Percentiles rank a stretch among this genome's conserved stretches.
phyloP scores from a whole-genome alignment of 2,888 invertebrate genomes.

The Stramonita haemastoma region DNA sequence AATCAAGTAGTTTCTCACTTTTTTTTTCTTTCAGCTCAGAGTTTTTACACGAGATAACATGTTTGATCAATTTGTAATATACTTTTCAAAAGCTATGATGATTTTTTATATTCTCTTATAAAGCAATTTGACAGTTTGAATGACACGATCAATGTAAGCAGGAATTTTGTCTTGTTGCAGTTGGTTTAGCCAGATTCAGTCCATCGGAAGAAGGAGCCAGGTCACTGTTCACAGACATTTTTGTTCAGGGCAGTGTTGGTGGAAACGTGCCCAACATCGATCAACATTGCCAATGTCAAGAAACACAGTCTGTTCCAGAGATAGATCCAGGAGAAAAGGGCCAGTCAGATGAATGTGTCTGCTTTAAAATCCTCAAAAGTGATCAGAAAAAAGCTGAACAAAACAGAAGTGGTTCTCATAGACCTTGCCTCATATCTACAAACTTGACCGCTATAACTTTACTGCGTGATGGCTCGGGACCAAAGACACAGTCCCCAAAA shows the following conservation, averaged over 20 bases:
- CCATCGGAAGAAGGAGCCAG: conserved; percentile 23
- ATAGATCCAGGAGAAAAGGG: background rate
- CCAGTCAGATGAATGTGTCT: background rate
- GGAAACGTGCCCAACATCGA: background rate
- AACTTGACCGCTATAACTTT: too few species aligned
- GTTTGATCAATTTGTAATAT: too few species aligned
- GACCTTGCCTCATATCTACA: background rate
- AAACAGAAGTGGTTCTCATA: background rate
- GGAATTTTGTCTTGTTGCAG: background rate
- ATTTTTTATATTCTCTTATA: background rate
- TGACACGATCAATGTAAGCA: background rate
- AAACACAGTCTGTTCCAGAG: background rate
- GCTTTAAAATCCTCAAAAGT: background rate
- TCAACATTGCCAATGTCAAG: conserved; percentile 21
- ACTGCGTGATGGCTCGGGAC: background rate
- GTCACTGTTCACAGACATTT: conserved; percentile 16
- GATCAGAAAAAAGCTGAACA: background rate
- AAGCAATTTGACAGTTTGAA: background rate
- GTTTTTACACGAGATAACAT: too few species aligned
- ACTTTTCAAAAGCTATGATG: too few species aligned
- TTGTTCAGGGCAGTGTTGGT: conserved; percentile 24
- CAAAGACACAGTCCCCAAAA: too few species aligned
- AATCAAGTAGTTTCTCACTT: too few species aligned
- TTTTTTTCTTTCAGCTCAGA: too few species aligned
- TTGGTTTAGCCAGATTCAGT: background rate